Conservation (phyloP, 64 coral and sea anemone species). For the Actinia tenebrosa region DNA sequence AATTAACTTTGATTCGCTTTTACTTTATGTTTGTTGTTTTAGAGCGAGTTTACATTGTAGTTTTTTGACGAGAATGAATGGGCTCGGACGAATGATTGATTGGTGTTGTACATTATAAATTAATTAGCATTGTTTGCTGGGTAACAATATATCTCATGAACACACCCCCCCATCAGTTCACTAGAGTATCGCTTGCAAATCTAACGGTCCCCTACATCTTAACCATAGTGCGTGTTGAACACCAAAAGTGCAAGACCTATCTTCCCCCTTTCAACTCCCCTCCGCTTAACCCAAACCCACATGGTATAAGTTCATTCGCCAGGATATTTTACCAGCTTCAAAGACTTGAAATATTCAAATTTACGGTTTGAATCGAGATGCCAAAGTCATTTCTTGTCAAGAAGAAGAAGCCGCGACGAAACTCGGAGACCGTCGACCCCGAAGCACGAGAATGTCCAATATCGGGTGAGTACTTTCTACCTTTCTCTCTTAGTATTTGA, state of each 20-base stretch:
- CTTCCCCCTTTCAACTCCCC: neutral
- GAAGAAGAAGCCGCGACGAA: conserved; percentile 68
- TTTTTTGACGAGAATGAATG: conserved; percentile 76
- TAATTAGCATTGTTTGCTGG: conserved; percentile 99
- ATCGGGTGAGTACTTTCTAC: conserved; percentile 24
- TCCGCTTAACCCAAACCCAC: neutral
- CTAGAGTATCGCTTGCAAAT: conserved; percentile 74
- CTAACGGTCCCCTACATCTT: conserved; percentile 58
- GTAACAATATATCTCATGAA: conserved; percentile 97
- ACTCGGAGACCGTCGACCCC: conserved; percentile 24
- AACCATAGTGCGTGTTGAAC: conserved; percentile 32
- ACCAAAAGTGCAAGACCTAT: neutral
- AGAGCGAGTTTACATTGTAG: conserved; percentile 81
- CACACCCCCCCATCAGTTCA: conserved; percentile 77
- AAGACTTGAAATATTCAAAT: conserved; percentile 22
- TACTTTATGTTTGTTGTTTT: conserved; percentile 93
- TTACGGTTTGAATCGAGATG: conserved; percentile 50
- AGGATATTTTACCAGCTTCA: conserved; percentile 7
- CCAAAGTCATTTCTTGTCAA: conserved; percentile 93
- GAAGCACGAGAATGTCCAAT: neutral
- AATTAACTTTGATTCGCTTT: conserved; percentile 69
- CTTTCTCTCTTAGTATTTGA: conserved; percentile 8
- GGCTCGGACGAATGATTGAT: conserved; percentile 84
- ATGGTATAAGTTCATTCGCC: neutral
- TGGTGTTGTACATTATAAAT: conserved; percentile 99